A percentile compares a stretch with the other conserved stretches of the same genome.
These are phyloP conservation scores for Ophioninae sp. DNA, from an alignment of 2,888 invertebrate genomes.

Conservation along the genomic window DNA sequence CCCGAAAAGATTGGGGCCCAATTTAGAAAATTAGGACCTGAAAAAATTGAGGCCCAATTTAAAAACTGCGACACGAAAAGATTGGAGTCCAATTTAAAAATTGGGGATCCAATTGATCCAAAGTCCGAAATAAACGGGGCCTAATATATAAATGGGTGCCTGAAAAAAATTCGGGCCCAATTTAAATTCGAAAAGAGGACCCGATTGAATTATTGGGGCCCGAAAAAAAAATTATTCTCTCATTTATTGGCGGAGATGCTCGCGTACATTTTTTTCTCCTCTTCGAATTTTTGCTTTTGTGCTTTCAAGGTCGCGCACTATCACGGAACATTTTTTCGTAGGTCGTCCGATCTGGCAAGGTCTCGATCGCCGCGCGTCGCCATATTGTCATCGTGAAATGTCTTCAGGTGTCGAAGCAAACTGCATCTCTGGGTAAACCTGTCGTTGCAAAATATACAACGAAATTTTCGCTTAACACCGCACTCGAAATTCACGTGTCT, in stretches of 20 bases:
- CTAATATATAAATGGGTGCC: no score
- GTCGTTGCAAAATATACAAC: slow-evolving; percentile 71
- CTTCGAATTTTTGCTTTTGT: background rate
- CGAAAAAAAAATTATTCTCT: slow-evolving; percentile 13
- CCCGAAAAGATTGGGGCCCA: no score
- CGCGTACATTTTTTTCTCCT: background rate
- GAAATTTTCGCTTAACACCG: slow-evolving; percentile 85
- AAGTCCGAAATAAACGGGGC: no score
- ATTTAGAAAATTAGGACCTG: no score
- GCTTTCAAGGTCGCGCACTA: background rate
- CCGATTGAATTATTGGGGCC: no score
- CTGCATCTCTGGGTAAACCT: slow-evolving; percentile 73
- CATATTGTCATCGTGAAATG: slow-evolving; percentile 68
- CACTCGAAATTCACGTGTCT: slow-evolving; percentile 88
- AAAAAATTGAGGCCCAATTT: no score
- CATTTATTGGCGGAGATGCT: slow-evolving; percentile 41
- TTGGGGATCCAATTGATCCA: no score
- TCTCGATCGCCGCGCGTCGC: background rate
- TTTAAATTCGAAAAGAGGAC: no score
- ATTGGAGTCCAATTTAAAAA: no score
- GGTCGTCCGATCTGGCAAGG: slow-evolving; percentile 9
- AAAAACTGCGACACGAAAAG: no score
- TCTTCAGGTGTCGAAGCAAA: slow-evolving; percentile 71
- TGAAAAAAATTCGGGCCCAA: no score
- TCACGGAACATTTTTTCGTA: background rate